Base-by-base conservation (phyloP, 2,797 vertebrate genomes). In the Pangasius macronema region DNA sequence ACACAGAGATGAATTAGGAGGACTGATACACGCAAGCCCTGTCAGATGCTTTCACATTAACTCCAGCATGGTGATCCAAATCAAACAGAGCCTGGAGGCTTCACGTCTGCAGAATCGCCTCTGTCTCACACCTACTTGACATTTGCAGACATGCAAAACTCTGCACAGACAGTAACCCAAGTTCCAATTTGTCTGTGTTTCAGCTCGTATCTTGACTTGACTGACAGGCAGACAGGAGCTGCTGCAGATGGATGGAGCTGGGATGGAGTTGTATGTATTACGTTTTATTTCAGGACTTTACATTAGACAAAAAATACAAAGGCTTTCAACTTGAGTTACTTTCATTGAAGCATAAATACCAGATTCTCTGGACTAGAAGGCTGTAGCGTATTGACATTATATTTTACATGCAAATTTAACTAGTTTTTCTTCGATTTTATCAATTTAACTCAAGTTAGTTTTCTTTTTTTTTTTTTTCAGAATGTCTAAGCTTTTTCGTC, bases 21-120 rank as follows among this genome's bases (percentile, higher is more conserved):
- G 93, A 95, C 92, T 94, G 93, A 91, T 94, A 90, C 91, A 92
- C 91, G 92, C 93, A 92, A 93, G 92, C 93, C 92, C 93, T 95
- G 94, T 95, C 94, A 95, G 93, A 93, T 94, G 93, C 92, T 92
- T 94, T 93, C 91, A 92, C 36, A 61, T 63, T 81, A 61, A 61
- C 57, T 81, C 55, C 36, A 81, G 79, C 55, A 27, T 46, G 22
- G 81, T 92, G 91, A 94, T 93, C 93, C 93, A 93, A 94, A 95
- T 93, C 94, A 93, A 95, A 94, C 94, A 94, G 92, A 93, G 93
- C 94, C 94, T 90, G 89, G 93, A 94, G 93, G 91, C 93, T 90
- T 93, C 94, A 94, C 93, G 92, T 95, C 94, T 93, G 95, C 94
- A 94, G 93, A 94, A 95, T 95, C 93, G 94, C 94, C 92, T 94